Evolutionary conservation across 2,797 vertebrate species (phyloP).

Genomic region (Lagorchestes hirsutus): DNA sequence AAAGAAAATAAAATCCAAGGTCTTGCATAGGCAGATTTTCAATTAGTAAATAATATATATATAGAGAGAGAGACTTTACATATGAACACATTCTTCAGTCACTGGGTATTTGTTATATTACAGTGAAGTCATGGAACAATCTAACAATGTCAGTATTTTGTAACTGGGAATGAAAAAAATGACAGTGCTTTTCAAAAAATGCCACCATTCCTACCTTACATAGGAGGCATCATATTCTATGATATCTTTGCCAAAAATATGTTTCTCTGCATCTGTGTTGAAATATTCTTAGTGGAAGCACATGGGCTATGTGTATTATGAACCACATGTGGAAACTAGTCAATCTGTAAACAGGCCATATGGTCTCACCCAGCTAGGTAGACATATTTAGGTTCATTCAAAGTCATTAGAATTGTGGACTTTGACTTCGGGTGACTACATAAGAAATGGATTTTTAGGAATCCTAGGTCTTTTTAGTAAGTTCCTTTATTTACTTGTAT

Average conservation of each 20-base stretch:
- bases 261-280: constrained; percentile 49
- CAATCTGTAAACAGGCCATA: neutral
- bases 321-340: neutral
- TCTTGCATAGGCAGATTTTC: constrained; percentile 38
- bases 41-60: constrained; percentile 45
- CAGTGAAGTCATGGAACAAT: constrained; percentile 71
- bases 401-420: neutral
- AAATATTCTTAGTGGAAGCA: constrained; percentile 55
- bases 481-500: neutral
- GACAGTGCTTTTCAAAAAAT: constrained; percentile 74
- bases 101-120: constrained; percentile 64
- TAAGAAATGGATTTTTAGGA: constrained; percentile 15
- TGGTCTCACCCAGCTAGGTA: constrained; percentile 28
- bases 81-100: constrained; percentile 15
- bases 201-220: constrained; percentile 64
- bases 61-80: constrained; percentile 31
- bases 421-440: neutral
- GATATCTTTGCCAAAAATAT: constrained; percentile 40
- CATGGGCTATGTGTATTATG: constrained; percentile 11
- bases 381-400: neutral
- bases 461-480: constrained; percentile 36
- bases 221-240: constrained; percentile 63
- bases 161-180: constrained; percentile 73
- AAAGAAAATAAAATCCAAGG: constrained; percentile 27
- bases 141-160: constrained; percentile 67